Evolutionary conservation across 30 jellyfish, hydroid and myxozoan genomes (phyloP).

Genomic region (Nemopilema nomurai): DNA sequence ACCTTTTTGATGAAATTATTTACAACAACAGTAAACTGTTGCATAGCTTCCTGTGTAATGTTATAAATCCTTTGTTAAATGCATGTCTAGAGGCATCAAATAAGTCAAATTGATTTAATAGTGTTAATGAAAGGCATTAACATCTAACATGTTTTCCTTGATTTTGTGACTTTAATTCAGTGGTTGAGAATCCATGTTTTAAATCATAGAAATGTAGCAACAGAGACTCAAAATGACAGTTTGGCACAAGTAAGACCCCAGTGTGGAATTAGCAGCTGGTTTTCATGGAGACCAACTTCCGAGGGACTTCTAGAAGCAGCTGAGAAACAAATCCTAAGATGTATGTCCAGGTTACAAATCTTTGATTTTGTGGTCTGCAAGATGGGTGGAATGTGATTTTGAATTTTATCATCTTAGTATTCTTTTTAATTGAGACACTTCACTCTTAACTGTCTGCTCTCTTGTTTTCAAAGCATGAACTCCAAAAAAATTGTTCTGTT

Average conservation of each 20-base stretch:
- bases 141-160: too few species aligned
- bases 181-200: background rate
- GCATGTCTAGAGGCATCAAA: too few species aligned
- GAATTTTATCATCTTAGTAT: background rate
- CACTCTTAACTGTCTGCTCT: too few species aligned
- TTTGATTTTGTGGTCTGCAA: background rate
- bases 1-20: too few species aligned
- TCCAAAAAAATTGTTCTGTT: too few species aligned
- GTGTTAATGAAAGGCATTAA: too few species aligned
- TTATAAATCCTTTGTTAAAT: too few species aligned
- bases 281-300: conserved; percentile 93
- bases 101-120: too few species aligned
- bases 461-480: too few species aligned
- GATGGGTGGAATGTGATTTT: too few species aligned
- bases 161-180: background rate
- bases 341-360: conserved; percentile 43
- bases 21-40: too few species aligned
- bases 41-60: too few species aligned
- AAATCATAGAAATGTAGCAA: background rate
- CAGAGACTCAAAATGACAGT: background rate
- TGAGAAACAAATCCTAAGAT: conserved; percentile 66
- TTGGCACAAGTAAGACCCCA: background rate
- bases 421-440: background rate
- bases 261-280: conserved; percentile 66
- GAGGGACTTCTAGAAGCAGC: conserved; percentile 73